A percentile compares a stretch with the other conserved stretches of the same genome.
Conservation (phyloP, 1,140 invertebrate species). For the Anagrus nilaparvatae region DNA sequence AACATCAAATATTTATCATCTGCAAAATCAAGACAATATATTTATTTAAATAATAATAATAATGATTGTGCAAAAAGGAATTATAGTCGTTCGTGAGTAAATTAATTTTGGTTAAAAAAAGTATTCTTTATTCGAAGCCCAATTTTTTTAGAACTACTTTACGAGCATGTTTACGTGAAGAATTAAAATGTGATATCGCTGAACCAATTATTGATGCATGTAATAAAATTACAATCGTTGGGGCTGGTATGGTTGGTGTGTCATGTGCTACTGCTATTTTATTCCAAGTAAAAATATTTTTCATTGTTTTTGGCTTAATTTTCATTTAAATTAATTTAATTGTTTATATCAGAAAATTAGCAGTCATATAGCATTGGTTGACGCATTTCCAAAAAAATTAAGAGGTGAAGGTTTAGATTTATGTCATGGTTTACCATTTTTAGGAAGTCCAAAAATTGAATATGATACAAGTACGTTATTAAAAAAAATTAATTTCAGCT, state of each 20-base stretch:
- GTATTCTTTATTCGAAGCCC: no score
- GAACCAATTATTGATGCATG: conserved; percentile 27
- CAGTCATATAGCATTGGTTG: conserved; percentile 48
- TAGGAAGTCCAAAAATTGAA: conserved; percentile 40
- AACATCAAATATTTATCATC: no score
- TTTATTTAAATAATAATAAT: no score
- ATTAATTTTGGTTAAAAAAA: no score
- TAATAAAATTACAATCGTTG: conserved; percentile 49
- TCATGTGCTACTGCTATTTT: conserved; percentile 47
- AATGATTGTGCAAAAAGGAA: no score
- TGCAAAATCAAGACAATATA: no score
- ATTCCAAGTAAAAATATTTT: conserved; percentile 40
- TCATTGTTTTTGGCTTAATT: background rate
- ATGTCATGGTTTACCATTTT: conserved; percentile 44
- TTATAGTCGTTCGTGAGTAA: no score
- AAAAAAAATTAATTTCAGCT: background rate
- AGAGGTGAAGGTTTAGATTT: conserved; percentile 50
- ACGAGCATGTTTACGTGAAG: conserved; percentile 25
- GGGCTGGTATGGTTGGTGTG: conserved; percentile 53
- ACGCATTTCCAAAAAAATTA: conserved; percentile 48
- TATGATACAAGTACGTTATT: conserved; percentile 41
- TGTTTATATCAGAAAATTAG: conserved; percentile 36
- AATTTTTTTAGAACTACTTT: conserved; percentile 10
- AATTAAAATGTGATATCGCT: conserved; percentile 29
- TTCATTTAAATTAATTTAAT: background rate